Percentiles rank a stretch among this genome's conserved stretches.
Conservation (phyloP, 2,888 invertebrate species). For the Macrosiphum euphorbiae region DNA sequence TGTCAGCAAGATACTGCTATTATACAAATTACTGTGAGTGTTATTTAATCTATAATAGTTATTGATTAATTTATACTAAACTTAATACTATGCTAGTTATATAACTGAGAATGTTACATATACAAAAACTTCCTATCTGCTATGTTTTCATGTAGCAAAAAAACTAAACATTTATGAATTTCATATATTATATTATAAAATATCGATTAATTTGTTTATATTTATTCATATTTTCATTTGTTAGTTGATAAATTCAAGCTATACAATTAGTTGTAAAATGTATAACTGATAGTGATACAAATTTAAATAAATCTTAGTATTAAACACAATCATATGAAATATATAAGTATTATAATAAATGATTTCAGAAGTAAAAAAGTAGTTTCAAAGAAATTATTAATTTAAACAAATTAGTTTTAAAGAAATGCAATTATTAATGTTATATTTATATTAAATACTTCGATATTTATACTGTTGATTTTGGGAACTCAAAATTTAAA, state of each 20-base stretch:
- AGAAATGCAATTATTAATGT: not conserved
- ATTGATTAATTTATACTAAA: not conserved
- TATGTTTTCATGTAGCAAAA: not conserved
- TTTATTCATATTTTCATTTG: not conserved
- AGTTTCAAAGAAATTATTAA: not conserved
- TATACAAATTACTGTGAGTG: not conserved
- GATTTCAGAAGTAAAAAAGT: not conserved
- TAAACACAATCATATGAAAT: not conserved
- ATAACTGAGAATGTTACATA: not conserved
- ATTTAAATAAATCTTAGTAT: conserved; percentile 17
- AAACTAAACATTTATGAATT: not conserved
- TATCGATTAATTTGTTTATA: not conserved
- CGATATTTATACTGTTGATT: not conserved
- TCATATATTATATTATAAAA: not conserved
- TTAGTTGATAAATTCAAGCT: not conserved
- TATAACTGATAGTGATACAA: not conserved
- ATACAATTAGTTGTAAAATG: not conserved
- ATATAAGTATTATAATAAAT: not conserved
- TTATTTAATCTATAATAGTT: not conserved
- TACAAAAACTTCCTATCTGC: not conserved
- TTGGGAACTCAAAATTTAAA: not conserved
- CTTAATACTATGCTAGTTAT: not conserved
- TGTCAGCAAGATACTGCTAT: not conserved
- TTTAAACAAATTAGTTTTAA: not conserved
- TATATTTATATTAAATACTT: not conserved